Evolutionary conservation across 2,888 invertebrate genomes (phyloP), one percentile per base, ranked within the genome.

Genomic region (Anaspis maculata): DNA sequence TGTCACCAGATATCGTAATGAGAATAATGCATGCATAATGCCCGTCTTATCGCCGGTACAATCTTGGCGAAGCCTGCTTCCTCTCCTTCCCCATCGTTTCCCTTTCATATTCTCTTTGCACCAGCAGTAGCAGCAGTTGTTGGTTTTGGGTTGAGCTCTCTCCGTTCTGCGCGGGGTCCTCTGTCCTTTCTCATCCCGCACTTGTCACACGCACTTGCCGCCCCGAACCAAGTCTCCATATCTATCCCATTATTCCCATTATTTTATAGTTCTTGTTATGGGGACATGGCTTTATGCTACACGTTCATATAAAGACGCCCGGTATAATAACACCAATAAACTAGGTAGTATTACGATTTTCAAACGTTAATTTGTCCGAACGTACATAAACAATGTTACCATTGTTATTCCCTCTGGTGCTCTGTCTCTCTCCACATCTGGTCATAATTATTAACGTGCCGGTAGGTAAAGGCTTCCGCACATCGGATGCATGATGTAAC

Each of bases 1-100:
- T 43, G 41, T 39, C 41, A 24, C 41, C 19, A 41, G 43, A 47
- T 47, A 47, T 47, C 41, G 34, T 47, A 47, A 47, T 47, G 45
- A 43, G 43, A 44, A 41, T 47, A 42, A 45, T 42, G 41, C 42
- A 41, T 41, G 34, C 39, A 44, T 40, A 42, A 46, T 44, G 37
- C 32, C 36, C 37, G 35, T 19, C 43, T 43, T 45, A 45, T 43
- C 45, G 33, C 30, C 31, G 35, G 26, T 40, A 32, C 30, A 34
- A 45, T 45, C 42, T 40, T 25, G 34, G 33, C 30, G 22, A 26
- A 29, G 32, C 26, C 32, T 33, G 30, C 24, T 33, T 32, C 37
- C 32, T 34, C 26, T 27, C 25, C 35, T 32, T 37, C 31, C 38
- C 34, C 33, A 29, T 39, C 35, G 30, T 36, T 39, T 36, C 41